These are phyloP conservation scores for Congeria kusceri DNA, from an alignment of 2,888 invertebrate genomes.

Conservation along the genomic window DNA sequence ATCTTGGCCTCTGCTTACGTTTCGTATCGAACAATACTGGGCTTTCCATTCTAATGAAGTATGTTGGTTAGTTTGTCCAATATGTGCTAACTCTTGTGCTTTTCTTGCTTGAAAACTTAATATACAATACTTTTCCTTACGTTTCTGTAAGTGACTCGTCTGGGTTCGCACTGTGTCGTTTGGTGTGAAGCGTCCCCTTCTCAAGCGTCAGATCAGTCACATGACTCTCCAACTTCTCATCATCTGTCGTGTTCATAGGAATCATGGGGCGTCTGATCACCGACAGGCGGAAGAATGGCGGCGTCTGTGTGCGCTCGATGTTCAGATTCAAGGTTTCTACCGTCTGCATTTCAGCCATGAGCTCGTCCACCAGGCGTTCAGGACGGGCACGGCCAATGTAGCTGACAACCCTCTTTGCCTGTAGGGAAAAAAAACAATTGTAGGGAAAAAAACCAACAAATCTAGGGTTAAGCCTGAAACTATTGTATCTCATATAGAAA, in stretches of 20 bases:
- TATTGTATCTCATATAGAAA: no score
- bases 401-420: conserved; percentile 98
- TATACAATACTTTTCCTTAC: no score
- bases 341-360: conserved; percentile 98
- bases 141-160: conserved; percentile 80
- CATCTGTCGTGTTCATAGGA: conserved; percentile 83
- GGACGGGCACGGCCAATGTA: conserved; percentile 97
- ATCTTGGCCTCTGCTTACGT: no score
- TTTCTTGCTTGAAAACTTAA: no score
- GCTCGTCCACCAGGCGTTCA: conserved; percentile 96
- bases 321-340: conserved; percentile 98
- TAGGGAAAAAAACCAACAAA: conserved; percentile 95
- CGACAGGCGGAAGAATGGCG: conserved; percentile 98
- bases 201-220: conserved; percentile 88
- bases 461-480: no score
- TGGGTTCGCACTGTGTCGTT: conserved; percentile 89
- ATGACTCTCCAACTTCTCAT: conserved; percentile 86
- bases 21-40: no score
- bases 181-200: conserved; percentile 98
- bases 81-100: no score
- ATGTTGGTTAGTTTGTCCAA: no score
- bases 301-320: conserved; percentile 98
- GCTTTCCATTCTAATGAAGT: no score
- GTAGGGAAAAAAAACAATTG: conserved; percentile 87
- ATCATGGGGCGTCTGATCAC: conserved; percentile 80